Conservation (phyloP, 2,888 invertebrate species). For the Formica aserva region DNA sequence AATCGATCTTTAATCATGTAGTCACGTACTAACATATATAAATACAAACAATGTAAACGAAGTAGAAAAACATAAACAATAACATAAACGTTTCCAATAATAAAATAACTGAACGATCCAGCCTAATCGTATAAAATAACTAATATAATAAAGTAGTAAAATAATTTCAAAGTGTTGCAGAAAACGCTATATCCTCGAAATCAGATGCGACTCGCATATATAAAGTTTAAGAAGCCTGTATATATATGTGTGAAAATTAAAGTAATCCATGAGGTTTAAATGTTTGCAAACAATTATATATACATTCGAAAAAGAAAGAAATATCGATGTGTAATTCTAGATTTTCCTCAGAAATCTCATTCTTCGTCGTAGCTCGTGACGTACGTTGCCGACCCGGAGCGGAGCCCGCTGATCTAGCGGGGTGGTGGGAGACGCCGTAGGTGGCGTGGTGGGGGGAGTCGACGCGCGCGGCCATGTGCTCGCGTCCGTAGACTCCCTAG, state of each 20-base stretch:
- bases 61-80: background rate
- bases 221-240: background rate
- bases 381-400: background rate
- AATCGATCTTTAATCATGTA: background rate
- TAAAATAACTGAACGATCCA: background rate
- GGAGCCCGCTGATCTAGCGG: background rate
- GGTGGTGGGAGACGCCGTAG: slow-evolving; percentile 31
- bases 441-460: slow-evolving; percentile 57
- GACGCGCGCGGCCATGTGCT: slow-evolving; percentile 82
- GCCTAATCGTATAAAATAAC: background rate
- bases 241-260: too few species aligned
- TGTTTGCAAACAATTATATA: background rate
- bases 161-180: background rate
- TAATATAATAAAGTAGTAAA: too few species aligned
- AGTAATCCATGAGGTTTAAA: background rate
- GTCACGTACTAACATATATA: background rate
- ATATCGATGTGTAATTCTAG: background rate
- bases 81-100: background rate
- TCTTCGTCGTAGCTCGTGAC: background rate
- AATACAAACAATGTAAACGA: background rate
- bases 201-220: background rate
- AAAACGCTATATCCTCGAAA: background rate
- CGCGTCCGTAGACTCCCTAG: slow-evolving; percentile 79
- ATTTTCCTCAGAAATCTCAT: background rate
- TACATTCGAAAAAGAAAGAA: background rate